Percentiles rank a stretch among this genome's conserved stretches.
Conservation (phyloP, 2,888 invertebrate species). For the Melanostoma mellinum region DNA sequence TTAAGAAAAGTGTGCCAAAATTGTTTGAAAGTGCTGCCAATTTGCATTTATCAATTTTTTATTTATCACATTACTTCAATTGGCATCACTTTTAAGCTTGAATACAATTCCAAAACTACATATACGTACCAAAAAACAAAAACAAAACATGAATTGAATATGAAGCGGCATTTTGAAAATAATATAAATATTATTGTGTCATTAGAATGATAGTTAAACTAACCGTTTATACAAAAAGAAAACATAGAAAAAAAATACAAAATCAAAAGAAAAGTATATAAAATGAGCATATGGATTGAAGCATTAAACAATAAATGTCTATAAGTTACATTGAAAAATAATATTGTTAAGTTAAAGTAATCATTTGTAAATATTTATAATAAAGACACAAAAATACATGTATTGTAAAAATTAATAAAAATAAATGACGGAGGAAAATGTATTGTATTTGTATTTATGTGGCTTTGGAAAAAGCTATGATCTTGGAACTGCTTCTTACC, state of each 20-base stretch:
- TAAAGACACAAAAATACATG: slow-evolving; percentile 74
- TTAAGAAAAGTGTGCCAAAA: slow-evolving; percentile 68
- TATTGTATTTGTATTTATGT: not conserved
- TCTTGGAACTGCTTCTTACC: not conserved
- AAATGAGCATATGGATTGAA: slow-evolving; percentile 56
- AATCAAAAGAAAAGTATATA: slow-evolving; percentile 27
- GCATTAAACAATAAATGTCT: slow-evolving; percentile 65
- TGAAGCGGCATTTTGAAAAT: slow-evolving; percentile 30
- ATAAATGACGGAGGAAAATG: slow-evolving; percentile 42
- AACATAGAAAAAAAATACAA: slow-evolving; percentile 11
- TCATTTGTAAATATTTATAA: slow-evolving; percentile 74
- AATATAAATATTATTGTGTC: slow-evolving; percentile 44
- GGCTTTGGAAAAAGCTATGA: not conserved
- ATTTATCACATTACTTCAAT: slow-evolving; percentile 1
- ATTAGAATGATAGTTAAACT: slow-evolving; percentile 39
- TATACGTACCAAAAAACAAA: slow-evolving; percentile 72
- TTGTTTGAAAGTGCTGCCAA: slow-evolving; percentile 64
- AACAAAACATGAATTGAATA: slow-evolving; percentile 16
- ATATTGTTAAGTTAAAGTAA: slow-evolving; percentile 74
- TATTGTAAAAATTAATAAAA: slow-evolving; percentile 75
- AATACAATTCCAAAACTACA: slow-evolving; percentile 60
- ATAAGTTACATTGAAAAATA: slow-evolving; percentile 49
- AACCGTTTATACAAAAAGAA: slow-evolving; percentile 62
- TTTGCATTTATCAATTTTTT: slow-evolving; percentile 23
- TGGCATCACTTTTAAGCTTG: slow-evolving; percentile 59